Percentiles rank a stretch among this genome's conserved stretches.
Conservation (phyloP, 2,888 invertebrate species). For the Chelonus formosanus region DNA sequence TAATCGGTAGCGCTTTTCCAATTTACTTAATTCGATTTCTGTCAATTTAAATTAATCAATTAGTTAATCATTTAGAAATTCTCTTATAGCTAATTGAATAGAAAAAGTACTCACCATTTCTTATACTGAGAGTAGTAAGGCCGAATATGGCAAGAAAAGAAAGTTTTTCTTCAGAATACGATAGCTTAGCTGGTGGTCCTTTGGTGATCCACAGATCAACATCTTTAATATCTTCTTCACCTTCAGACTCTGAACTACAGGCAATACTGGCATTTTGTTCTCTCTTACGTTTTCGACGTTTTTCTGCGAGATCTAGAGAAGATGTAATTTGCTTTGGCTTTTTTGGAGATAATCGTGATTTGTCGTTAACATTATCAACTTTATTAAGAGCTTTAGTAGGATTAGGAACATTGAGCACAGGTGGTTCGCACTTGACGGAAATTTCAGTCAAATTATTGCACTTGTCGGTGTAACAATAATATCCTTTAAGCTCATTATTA, state of each 20-base stretch:
- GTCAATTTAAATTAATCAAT: conserved; percentile 37
- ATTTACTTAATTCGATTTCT: conserved; percentile 71
- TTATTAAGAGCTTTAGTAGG: conserved; percentile 56
- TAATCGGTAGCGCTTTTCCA: conserved; percentile 69
- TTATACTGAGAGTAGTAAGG: conserved; percentile 70
- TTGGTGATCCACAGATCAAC: conserved; percentile 70
- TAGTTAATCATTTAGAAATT: not conserved
- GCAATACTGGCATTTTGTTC: conserved; percentile 49
- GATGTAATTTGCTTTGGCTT: conserved; percentile 55
- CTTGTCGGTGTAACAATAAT: conserved; percentile 57
- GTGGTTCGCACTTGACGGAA: conserved; percentile 54
- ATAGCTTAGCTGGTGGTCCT: conserved; percentile 67
- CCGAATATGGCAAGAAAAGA: conserved; percentile 73
- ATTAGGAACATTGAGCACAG: conserved; percentile 63
- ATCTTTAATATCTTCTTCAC: conserved; percentile 66
- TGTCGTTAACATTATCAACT: conserved; percentile 45
- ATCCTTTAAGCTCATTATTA: conserved; percentile 46
- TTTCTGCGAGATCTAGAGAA: conserved; percentile 69
- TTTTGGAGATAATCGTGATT: conserved; percentile 47
- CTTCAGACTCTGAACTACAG: conserved; percentile 67
- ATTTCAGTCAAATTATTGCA: conserved; percentile 59
- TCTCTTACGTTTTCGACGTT: conserved; percentile 66
- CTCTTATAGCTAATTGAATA: not conserved
- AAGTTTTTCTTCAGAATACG: conserved; percentile 68
- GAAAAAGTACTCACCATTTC: conserved; percentile 68